A percentile compares a stretch with the other conserved stretches of the same genome.
These are phyloP conservation scores for Achlya flavicornis DNA, from an alignment of 2,888 invertebrate species.

Conservation along the genomic window DNA sequence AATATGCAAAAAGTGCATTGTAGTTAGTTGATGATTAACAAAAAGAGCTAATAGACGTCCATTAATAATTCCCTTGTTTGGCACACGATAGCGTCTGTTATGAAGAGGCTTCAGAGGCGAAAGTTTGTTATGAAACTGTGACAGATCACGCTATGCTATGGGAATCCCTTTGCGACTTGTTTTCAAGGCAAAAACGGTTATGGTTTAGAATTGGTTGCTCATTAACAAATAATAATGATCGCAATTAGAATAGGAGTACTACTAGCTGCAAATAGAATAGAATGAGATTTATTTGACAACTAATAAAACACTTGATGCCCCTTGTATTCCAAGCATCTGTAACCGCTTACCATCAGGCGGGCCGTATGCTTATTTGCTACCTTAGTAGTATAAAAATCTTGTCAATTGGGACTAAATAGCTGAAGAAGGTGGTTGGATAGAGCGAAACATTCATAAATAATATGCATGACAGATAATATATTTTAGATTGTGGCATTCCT, in stretches of 20 bases:
- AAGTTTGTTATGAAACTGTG: slow-evolving; percentile 1
- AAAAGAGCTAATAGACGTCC: background rate
- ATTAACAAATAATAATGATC: background rate
- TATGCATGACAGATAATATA: too few relatives aligned
- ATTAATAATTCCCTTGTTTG: slow-evolving; percentile 7
- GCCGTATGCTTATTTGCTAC: too few relatives aligned
- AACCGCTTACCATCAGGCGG: too few relatives aligned
- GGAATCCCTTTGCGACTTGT: background rate
- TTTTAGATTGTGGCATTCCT: too few relatives aligned
- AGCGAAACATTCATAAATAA: too few relatives aligned
- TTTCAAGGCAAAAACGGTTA: background rate
- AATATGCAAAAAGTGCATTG: background rate
- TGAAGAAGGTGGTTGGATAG: too few relatives aligned
- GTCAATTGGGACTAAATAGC: too few relatives aligned
- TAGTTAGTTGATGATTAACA: background rate
- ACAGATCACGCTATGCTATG: slow-evolving; percentile 6
- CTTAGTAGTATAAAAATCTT: too few relatives aligned
- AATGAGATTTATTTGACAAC: too few relatives aligned
- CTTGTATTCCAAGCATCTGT: too few relatives aligned
- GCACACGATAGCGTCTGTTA: background rate
- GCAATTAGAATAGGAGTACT: too few relatives aligned
- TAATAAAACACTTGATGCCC: too few relatives aligned
- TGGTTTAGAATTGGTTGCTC: background rate
- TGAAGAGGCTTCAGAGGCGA: background rate
- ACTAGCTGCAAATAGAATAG: background rate